Base-by-base conservation (phyloP, 2,797 vertebrate species). In the Myiothlypis coronata region DNA sequence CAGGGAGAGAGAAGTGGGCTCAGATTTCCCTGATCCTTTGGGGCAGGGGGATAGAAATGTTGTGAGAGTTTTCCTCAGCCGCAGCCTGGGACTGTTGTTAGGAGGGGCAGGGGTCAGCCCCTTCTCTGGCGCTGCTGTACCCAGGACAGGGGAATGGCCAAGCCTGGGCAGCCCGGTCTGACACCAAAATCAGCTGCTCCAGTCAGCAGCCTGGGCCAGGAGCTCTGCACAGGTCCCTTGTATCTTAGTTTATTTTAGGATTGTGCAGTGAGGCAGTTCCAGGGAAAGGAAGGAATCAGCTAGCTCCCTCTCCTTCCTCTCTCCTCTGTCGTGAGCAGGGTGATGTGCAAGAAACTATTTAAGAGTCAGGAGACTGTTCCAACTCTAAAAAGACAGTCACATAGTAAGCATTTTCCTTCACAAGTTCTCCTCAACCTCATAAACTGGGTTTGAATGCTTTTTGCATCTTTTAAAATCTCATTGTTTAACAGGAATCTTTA, bases 71-170 rank as follows among this genome's bases (percentile, higher is more conserved):
- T 60, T 15, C 28, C 43, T 44, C 74, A 67, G 57, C 44, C 47
- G 8, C 20, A 81, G 30, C 21, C 49, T 47, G 26, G 34, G 14
- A 11, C 46, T 65, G 0, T 7, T 30, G 20, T 22, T 44, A 12
- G 43, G 10, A 41, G 49, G 23, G 14, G 14, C 0, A 21, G 49
- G 20, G 23, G 17, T 39, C 1, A 0, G 6, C 5, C 4, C 9
- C 3, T 52, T 11, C 43, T 27, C 37, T 32, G 39, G n/a, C 30
- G 49, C 53, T 61, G 57, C 61, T 64, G 61, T 1, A 41, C 14
- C 57, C 32, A 32, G 32, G 32, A 41, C 0, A 0, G 0, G 6
- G 39, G 12, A 6, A 14, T 5, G 6, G 10, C 12, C 12, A 60
- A 43, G 18, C 23, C 35, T 52, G 56, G 63, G 39, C 32, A 83